A percentile compares a stretch with the other conserved stretches of the same genome.
Evolutionary conservation across 2,888 invertebrate species (phyloP).

Genomic region (Sinohyriopsis cumingii): DNA sequence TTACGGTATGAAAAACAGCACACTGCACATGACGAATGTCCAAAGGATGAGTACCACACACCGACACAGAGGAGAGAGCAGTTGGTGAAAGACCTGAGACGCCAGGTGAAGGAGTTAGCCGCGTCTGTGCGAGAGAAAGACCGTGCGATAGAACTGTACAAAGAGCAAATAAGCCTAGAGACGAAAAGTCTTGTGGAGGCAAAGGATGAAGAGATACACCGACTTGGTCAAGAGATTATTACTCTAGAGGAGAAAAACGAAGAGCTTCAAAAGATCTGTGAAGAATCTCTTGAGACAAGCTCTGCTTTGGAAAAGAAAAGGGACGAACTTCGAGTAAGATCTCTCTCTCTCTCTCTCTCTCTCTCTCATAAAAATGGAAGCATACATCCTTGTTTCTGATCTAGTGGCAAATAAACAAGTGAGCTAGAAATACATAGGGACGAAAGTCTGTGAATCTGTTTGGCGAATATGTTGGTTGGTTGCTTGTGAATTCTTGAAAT

Average conservation of each 20-base stretch:
- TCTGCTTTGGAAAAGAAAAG: conserved; percentile 43
- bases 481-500: too few species aligned
- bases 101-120: conserved; percentile 46
- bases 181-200: conserved; percentile 37
- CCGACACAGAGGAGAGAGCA: conserved; percentile 59
- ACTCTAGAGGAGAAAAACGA: conserved; percentile 39
- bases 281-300: conserved; percentile 44
- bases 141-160: conserved; percentile 42
- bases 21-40: conserved; percentile 39
- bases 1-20: conserved; percentile 53
- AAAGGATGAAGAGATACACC: conserved; percentile 36
- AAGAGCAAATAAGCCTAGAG: conserved; percentile 40
- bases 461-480: too few species aligned
- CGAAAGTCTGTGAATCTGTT: too few species aligned
- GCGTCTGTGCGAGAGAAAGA: conserved; percentile 43
- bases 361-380: neutral
- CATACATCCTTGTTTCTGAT: neutral
- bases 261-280: conserved; percentile 41
- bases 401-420: neutral
- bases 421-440: too few species aligned
- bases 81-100: conserved; percentile 44
- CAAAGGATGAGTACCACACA: conserved; percentile 50
- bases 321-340: conserved; percentile 46
- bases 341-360: neutral
- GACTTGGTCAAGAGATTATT: conserved; percentile 35